These are phyloP conservation scores for Battus philenor DNA, from an alignment of 1,140 invertebrate genomes.

Conservation along the genomic window DNA sequence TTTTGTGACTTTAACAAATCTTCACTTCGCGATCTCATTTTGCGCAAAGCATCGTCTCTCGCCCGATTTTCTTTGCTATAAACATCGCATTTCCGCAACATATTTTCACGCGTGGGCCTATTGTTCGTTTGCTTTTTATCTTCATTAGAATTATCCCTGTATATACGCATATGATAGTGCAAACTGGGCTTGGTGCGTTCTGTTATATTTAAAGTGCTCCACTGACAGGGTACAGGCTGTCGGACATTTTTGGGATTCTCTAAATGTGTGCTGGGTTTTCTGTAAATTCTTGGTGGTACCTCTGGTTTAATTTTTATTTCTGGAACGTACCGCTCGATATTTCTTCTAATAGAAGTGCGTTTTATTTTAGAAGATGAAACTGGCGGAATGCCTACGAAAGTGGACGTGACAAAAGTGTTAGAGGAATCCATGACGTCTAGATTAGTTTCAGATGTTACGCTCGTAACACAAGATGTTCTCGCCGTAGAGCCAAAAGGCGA, in stretches of 20 bases:
- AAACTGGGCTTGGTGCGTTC: slow-evolving; percentile 66
- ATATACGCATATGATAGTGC: slow-evolving; percentile 74
- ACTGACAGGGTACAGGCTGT: slow-evolving; percentile 56
- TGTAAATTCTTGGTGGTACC: slow-evolving; percentile 58
- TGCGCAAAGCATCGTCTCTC: slow-evolving; percentile 30
- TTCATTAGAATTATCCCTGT: slow-evolving; percentile 46
- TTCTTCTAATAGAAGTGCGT: slow-evolving; percentile 64
- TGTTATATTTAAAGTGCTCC: slow-evolving; percentile 72
- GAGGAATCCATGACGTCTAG: slow-evolving; percentile 70
- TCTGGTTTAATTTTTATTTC: slow-evolving; percentile 60
- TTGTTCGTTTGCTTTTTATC: slow-evolving; percentile 17
- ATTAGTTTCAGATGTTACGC: slow-evolving; percentile 73
- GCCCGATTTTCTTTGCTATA: slow-evolving; percentile 38
- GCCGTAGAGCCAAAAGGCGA: slow-evolving; percentile 84
- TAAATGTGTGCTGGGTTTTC: slow-evolving; percentile 67
- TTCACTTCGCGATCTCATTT: slow-evolving; percentile 66
- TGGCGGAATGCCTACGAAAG: slow-evolving; percentile 47
- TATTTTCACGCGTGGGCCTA: slow-evolving; percentile 43
- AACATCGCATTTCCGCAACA: slow-evolving; percentile 46
- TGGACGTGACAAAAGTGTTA: slow-evolving; percentile 67
- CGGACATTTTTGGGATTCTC: slow-evolving; percentile 69
- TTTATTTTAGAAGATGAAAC: slow-evolving; percentile 59
- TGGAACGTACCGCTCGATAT: slow-evolving; percentile 57
- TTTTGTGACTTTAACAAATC: slow-evolving; percentile 66
- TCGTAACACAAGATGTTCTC: slow-evolving; percentile 77